Evolutionary conservation across 1,140 invertebrate species (phyloP), one percentile per base, ranked within the genome.

Genomic region (Scaptodrosophila lebanonensis): DNA sequence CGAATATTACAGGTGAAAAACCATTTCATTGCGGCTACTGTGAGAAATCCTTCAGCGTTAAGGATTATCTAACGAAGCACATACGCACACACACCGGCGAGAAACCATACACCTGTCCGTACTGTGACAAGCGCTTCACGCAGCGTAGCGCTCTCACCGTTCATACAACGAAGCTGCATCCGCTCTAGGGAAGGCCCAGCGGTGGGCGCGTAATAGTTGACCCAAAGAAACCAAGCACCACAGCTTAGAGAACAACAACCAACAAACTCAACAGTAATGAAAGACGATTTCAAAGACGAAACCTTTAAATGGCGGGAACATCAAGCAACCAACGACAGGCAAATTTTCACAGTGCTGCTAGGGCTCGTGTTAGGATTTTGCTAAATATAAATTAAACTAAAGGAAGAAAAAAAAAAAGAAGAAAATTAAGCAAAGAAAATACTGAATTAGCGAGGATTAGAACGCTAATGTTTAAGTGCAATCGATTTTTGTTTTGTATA

Each of bases 1-100:
- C 51, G 48, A 8, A 54, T 54, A 16, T 84, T 83, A 33, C 72
- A 85, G 84, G 84, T 61, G 84, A 86, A 60, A 86, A 86, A 56
- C 84, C 84, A 20, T 86, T 83, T 53, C 84, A 84, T 29, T 86
- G 84, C 49, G 63, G 54, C 29, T 86, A 86, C 63, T 86, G 84
- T 64, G 84, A 86, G 65, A 86, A 86, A 66, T 63, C 82, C 63
- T 86, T 86, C 43, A 86, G 84, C 54, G 84, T 86, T 56, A 86
- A 86, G 73, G 84, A 86, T 62, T 86, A 86, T 65, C 75, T 86
- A 35, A 86, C 84, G 68, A 86, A 86, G 64, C 84, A 86, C 65
- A 86, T 86, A 83, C 79, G 84, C 56, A 86, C 84, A 60, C 84
- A 86, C 35, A 86, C 84, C 36, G 84, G 84, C 38, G 84, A 86